Evolutionary conservation across 2,113 vertebrate species (phyloP).

Genomic region (Chloebia gouldiae): DNA sequence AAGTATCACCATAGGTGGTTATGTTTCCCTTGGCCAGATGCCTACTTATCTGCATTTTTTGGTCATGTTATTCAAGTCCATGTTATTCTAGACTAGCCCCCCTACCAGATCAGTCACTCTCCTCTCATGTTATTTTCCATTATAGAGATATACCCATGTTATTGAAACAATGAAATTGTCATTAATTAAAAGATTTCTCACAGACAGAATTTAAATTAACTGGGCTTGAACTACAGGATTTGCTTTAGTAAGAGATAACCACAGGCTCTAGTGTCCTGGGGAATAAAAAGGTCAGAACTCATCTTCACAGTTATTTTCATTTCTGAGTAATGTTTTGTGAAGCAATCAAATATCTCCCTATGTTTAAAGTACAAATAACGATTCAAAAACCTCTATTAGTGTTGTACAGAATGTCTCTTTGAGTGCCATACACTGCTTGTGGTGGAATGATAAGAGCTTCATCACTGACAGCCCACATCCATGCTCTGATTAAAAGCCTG

Average conservation of each 20-base stretch:
- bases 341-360: constrained; percentile 1
- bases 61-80: background rate
- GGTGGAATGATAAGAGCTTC: constrained; percentile 8
- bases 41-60: background rate
- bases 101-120: background rate
- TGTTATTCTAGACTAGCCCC: background rate
- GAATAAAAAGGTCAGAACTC: background rate
- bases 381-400: constrained; percentile 13
- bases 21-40: background rate
- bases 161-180: background rate
- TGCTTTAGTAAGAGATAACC: background rate
- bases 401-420: background rate
- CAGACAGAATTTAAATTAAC: background rate
- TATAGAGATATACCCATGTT: background rate
- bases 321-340: constrained; percentile 9
- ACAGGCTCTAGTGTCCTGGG: background rate
- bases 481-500: constrained; percentile 31
- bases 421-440: background rate
- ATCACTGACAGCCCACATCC: constrained; percentile 1
- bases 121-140: background rate
- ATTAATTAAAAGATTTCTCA: background rate
- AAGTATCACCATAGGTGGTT: background rate
- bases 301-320: background rate
- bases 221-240: background rate
- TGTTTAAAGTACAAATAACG: constrained; percentile 32